phyloP scores from a whole-genome alignment of 2,797 vertebrate species.

The Sarcophilus harrisii region DNA sequence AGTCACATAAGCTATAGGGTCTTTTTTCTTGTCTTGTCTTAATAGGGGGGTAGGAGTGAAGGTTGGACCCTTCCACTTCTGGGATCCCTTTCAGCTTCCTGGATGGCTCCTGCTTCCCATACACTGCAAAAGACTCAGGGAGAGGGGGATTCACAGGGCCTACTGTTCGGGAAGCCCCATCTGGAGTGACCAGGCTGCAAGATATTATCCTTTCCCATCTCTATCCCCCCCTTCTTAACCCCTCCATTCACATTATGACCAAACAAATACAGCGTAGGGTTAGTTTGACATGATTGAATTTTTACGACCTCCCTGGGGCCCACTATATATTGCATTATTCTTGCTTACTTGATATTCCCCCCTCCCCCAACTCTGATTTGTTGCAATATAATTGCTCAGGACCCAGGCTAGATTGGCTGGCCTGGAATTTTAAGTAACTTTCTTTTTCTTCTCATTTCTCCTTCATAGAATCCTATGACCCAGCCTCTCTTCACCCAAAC shows the following conservation, averaged over 20 bases:
- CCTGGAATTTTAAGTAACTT: not conserved
- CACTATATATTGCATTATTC: not conserved
- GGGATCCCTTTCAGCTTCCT: not conserved
- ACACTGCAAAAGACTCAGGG: not conserved
- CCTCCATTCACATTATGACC: not conserved
- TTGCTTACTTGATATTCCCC: not conserved
- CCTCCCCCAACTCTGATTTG: constrained; percentile 23
- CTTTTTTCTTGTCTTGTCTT: not conserved
- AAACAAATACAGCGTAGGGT: not conserved
- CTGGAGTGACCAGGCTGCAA: not conserved
- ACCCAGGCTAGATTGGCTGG: not conserved
- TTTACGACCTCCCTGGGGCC: not conserved
- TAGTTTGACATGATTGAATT: constrained; percentile 37
- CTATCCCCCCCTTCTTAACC: fast-evolving
- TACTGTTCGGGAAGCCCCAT: not conserved
- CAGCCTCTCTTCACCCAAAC: not conserved
- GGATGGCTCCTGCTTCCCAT: not conserved
- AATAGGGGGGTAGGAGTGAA: not conserved
- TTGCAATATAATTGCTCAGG: not conserved
- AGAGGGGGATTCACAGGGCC: not conserved
- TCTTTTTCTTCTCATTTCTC: not conserved
- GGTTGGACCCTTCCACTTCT: not conserved
- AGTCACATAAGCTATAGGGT: not conserved
- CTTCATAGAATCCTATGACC: fast-evolving
- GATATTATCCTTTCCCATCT: not conserved